These are phyloP conservation scores for Petrocephalus sullivani DNA, from an alignment of 2,797 vertebrate genomes.

Conservation along the genomic window DNA sequence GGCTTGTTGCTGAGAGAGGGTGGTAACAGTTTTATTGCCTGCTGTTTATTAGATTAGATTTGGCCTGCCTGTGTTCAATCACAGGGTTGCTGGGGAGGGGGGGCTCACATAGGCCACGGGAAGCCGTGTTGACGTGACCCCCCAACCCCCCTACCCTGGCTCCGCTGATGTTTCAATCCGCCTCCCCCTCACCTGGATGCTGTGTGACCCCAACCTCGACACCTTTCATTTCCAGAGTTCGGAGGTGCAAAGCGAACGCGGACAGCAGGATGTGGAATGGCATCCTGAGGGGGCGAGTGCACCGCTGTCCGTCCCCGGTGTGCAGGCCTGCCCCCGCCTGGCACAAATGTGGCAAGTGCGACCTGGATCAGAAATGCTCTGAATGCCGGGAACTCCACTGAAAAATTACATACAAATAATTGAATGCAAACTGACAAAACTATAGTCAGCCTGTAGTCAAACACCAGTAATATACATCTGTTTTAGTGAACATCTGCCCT, in stretches of 20 bases:
- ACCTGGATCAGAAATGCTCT: background rate
- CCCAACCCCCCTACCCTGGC: background rate
- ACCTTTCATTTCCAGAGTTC: conserved; percentile 39
- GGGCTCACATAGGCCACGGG: background rate
- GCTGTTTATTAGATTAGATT: conserved; percentile 20
- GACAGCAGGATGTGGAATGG: conserved; percentile 21
- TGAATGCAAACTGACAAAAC: background rate
- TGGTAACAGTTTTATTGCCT: conserved; percentile 10
- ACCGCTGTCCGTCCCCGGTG: conserved; percentile 52
- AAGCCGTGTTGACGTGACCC: background rate
- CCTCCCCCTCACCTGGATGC: background rate
- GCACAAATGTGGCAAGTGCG: background rate
- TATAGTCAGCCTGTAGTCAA: background rate
- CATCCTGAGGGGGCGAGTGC: conserved; percentile 54
- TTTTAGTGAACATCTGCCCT: too few relatives aligned
- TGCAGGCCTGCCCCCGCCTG: conserved; percentile 34
- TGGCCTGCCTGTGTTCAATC: conserved; percentile 12
- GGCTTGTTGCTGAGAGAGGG: background rate
- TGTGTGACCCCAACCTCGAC: background rate
- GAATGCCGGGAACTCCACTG: conserved; percentile 10
- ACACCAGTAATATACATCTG: background rate
- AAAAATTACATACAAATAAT: conserved; percentile 4
- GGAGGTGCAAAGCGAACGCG: conserved; percentile 65
- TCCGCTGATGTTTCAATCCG: conserved; percentile 21
- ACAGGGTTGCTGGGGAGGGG: background rate